Evolutionary conservation across 2,888 invertebrate genomes (phyloP), one percentile per base, ranked within the genome.

Genomic region (Pyrochroa serraticornis): DNA sequence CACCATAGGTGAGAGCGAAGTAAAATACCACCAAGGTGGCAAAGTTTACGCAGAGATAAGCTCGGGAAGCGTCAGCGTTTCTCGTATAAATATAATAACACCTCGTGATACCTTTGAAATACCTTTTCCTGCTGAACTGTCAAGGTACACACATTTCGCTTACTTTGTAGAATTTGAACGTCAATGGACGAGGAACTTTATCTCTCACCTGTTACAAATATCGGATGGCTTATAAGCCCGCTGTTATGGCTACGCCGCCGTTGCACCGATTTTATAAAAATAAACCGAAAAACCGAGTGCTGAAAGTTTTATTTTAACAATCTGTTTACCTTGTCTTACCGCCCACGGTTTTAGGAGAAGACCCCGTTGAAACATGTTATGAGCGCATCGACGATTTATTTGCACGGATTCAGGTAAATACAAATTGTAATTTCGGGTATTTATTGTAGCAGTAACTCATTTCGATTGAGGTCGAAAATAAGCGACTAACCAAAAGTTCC

Each of bases 171-270:
- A 66, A 64, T 62, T 54, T 58, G 60, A 49, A 46, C 62, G 57
- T 62, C 57, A 66, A 50, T 53, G 58, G 54, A 52, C 52, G 54
- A 50, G 53, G 56, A 57, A 56, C 55, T 52, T 42, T 9, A 39
- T 60, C 61, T 64, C 64, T 66, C 65, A 68, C 68, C 68, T 68
- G 66, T 59, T 60, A 63, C 60, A 65, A 62, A 68, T 64, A 63
- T 53, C 60, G 47, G 47, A 42, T 62, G 61, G 60, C 55, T 31
- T 22, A 7, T 1, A 7, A 7, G 58, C 51, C 50, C 45, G 57
- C 51, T 66, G 65, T 65, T 67, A 61, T 64, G 63, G 58, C 64
- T 62, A 63, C 53, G 50, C 48, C 2, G 34, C 12, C 46, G 36
- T 31, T 56, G 7, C 6, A 35, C 14, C 37, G 52, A 31, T 37